phyloP scores from a whole-genome alignment of 2,113 vertebrate species.

The Holacanthus passer region DNA sequence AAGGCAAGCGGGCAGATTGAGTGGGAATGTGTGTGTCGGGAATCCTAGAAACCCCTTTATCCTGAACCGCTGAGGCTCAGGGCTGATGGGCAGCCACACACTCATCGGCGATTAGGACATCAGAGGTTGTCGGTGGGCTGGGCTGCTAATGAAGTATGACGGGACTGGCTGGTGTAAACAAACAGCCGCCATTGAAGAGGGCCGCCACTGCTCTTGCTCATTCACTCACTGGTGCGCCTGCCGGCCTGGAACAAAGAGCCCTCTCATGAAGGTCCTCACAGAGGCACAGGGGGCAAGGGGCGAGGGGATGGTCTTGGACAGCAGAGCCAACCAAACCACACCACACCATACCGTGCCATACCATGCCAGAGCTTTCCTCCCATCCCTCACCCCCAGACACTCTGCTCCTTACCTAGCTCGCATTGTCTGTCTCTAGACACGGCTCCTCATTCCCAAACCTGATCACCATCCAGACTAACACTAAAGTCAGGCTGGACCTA shows the following conservation, averaged over 20 bases:
- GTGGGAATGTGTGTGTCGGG: slow-evolving; percentile 65
- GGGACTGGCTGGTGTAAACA: slow-evolving; percentile 83
- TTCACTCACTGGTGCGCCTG: slow-evolving; percentile 77
- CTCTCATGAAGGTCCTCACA: slow-evolving; percentile 80
- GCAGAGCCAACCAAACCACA: slow-evolving; percentile 69
- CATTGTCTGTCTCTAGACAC: slow-evolving; percentile 6
- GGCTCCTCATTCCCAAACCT: background rate
- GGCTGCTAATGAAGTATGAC: slow-evolving; percentile 85
- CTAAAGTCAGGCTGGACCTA: slow-evolving; percentile 15
- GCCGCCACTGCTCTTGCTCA: slow-evolving; percentile 74
- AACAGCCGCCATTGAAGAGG: slow-evolving; percentile 84
- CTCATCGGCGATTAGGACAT: slow-evolving; percentile 80
- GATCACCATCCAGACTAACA: background rate
- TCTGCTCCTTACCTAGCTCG: slow-evolving; percentile 22
- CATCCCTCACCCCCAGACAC: slow-evolving; percentile 25
- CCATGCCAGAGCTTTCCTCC: slow-evolving; percentile 44
- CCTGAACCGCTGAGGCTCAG: slow-evolving; percentile 63
- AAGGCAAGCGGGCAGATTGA: slow-evolving; percentile 53
- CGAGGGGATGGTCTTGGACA: slow-evolving; percentile 68
- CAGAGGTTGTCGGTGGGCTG: slow-evolving; percentile 80
- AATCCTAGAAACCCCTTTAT: slow-evolving; percentile 67
- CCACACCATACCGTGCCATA: slow-evolving; percentile 67
- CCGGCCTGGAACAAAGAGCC: slow-evolving; percentile 78
- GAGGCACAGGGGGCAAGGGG: slow-evolving; percentile 67
- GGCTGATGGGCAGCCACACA: slow-evolving; percentile 70